phyloP scores from a whole-genome alignment of 1,140 invertebrate genomes.

The Dendrolimus kikuchii region DNA sequence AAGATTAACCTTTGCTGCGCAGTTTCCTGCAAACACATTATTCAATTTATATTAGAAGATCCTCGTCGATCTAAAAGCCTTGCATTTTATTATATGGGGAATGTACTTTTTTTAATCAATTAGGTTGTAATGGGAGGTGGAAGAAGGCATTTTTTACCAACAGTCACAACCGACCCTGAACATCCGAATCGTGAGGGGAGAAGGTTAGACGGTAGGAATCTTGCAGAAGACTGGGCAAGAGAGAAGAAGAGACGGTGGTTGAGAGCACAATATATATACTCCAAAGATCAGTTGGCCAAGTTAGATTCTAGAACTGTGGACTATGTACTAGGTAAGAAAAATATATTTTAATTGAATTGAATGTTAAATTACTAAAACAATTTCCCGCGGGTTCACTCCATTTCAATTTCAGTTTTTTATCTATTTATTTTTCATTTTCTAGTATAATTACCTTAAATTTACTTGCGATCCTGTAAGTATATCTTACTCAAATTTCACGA shows the following conservation, averaged over 20 bases:
- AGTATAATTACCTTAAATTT: no score
- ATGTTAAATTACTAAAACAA: no score
- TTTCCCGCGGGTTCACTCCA: no score
- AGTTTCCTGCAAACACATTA: no score
- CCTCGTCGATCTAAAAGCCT: no score
- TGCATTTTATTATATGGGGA: no score
- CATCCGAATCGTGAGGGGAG: constrained; percentile 73
- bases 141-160: constrained; percentile 77
- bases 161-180: constrained; percentile 75
- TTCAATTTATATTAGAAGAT: not conserved
- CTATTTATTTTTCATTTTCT: no score
- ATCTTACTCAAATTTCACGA: no score
- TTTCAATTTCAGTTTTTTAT: no score
- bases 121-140: constrained; percentile 79
- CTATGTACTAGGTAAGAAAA: constrained; percentile 76
- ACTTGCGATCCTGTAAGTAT: no score
- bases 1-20: no score
- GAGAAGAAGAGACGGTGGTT: constrained; percentile 74
- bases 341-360: constrained; percentile 3
- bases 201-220: constrained; percentile 78
- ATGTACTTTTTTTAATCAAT: constrained; percentile 45
- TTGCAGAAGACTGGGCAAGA: constrained; percentile 81
- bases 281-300: constrained; percentile 74
- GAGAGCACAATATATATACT: constrained; percentile 75
- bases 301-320: constrained; percentile 75